A percentile compares a stretch with the other conserved stretches of the same genome.
Conservation (phyloP, 1,140 invertebrate genomes). For the Calephelis nemesis region DNA sequence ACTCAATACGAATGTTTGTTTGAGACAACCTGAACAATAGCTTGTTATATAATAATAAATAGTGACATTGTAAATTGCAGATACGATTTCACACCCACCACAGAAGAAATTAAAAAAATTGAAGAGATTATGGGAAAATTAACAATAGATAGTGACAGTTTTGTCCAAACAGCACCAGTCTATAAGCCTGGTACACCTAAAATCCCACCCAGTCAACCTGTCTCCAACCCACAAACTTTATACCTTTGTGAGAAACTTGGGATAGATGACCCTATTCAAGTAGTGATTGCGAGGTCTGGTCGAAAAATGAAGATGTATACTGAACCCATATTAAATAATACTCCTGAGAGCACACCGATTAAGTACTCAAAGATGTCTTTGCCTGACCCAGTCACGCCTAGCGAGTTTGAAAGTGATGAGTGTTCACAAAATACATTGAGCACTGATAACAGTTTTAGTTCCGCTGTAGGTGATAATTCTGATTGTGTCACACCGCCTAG, state of each 20-base stretch:
- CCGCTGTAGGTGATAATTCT: constrained; percentile 38
- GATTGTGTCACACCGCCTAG: constrained; percentile 52
- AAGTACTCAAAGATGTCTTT: constrained; percentile 56
- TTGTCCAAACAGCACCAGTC: constrained; percentile 84
- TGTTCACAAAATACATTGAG: constrained; percentile 38
- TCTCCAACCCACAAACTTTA: constrained; percentile 90
- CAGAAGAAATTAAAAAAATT: constrained; percentile 86
- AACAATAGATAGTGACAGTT: constrained; percentile 86
- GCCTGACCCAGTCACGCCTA: constrained; percentile 61
- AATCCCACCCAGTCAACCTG: constrained; percentile 64
- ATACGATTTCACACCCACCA: constrained; percentile 87
- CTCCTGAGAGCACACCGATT: constrained; percentile 42
- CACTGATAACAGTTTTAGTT: constrained; percentile 40
- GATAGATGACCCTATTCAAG: constrained; percentile 68
- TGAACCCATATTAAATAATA: constrained; percentile 22
- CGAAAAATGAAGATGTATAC: constrained; percentile 46
- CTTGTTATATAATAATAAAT: not conserved
- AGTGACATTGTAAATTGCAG: constrained; percentile 55
- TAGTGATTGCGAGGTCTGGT: constrained; percentile 60
- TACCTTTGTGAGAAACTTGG: constrained; percentile 88
- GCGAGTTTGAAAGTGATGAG: constrained; percentile 44
- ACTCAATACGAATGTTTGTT: too few species aligned
- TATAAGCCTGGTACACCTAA: constrained; percentile 77
- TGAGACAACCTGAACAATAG: not conserved
- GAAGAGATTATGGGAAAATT: constrained; percentile 84